Conservation (phyloP, 2,888 invertebrate genomes). For the Ctenicera cuprea region DNA sequence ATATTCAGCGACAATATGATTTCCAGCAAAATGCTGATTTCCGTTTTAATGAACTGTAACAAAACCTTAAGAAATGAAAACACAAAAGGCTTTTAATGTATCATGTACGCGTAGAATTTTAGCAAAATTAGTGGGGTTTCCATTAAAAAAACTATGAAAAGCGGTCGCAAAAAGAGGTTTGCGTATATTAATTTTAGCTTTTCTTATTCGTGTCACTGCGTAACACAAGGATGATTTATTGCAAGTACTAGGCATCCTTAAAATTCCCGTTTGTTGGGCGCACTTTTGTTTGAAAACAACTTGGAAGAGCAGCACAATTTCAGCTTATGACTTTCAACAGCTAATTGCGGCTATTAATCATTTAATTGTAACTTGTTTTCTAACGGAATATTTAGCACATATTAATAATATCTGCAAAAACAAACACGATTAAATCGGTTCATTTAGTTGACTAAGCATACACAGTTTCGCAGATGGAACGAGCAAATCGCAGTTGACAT, state of each 20-base stretch:
- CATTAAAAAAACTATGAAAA: conserved; percentile 9
- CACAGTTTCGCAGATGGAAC: conserved; percentile 30
- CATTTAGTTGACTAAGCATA: conserved; percentile 13
- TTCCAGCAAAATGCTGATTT: background rate
- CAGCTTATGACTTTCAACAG: background rate
- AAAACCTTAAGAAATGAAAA: background rate
- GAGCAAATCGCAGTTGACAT: conserved; percentile 33
- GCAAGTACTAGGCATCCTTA: conserved; percentile 8
- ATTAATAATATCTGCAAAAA: conserved; percentile 6
- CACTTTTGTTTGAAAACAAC: conserved; percentile 8
- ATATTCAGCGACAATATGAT: conserved; percentile 28
- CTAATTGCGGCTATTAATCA: conserved; percentile 19
- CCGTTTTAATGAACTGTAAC: conserved; percentile 9
- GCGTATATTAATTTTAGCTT: conserved; percentile 15
- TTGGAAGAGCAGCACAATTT: conserved; percentile 5
- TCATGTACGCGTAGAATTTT: background rate
- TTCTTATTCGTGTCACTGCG: conserved; percentile 21
- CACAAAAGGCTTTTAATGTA: background rate
- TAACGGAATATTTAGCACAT: background rate
- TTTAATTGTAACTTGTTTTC: conserved; percentile 3
- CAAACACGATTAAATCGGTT: conserved; percentile 19
- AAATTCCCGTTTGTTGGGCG: background rate
- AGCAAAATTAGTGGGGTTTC: background rate
- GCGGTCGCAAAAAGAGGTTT: background rate
- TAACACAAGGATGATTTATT: conserved; percentile 23